Base-by-base conservation (phyloP, 2,113 vertebrate species). In the Mastomys coucha region DNA sequence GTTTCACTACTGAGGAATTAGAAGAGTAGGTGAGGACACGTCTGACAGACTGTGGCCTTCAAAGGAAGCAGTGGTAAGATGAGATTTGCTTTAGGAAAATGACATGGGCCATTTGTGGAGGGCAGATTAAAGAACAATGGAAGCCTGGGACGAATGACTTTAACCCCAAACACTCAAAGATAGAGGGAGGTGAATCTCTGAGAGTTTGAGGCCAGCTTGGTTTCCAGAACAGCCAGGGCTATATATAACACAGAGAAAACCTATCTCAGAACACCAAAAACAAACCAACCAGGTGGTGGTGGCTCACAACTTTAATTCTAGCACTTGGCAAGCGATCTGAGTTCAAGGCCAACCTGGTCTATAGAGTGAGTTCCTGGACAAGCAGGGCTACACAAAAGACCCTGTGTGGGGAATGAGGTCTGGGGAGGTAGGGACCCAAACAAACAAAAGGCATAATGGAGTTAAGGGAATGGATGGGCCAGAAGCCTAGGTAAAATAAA, bases 41-140 rank as follows among this genome's bases (percentile, higher is more conserved):
- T 63, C 22, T 53, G 22, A 22, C 58, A 67, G 78, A 51, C 45
- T 5, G 51, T 39, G 19, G 75, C 80, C 77, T 56, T 88, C 67
- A 90, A 58, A 22, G n/a, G 45, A 78, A 45, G 16, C 14, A 7
- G 20, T 58, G 67, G 14, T 5, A 11, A 24, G 16, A 69, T 73
- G n/a, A 58, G 56, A 85, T 58, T 49, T 31, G 45, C 31, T 96
- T 91, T 9, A 95, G 76, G 69, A 88, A 60, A 65, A 84, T 73
- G 49, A 77, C 24, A 26, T 33, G 14, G 53, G 36, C 39, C 87
- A 26, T 81, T 13, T 31, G 76, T 45, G 80, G 56, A 76, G 28
- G 49, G 39, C n/a, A 42, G 8, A 58, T 67, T 7, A 8, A 10
- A 33, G 45, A 24, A n/a, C 36, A 65, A 60, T 45, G 24, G 56